Percentiles rank a stretch among this genome's conserved stretches.
phyloP scores from a whole-genome alignment of 2,888 invertebrate genomes.

The Cryptocheilus praepositus region DNA sequence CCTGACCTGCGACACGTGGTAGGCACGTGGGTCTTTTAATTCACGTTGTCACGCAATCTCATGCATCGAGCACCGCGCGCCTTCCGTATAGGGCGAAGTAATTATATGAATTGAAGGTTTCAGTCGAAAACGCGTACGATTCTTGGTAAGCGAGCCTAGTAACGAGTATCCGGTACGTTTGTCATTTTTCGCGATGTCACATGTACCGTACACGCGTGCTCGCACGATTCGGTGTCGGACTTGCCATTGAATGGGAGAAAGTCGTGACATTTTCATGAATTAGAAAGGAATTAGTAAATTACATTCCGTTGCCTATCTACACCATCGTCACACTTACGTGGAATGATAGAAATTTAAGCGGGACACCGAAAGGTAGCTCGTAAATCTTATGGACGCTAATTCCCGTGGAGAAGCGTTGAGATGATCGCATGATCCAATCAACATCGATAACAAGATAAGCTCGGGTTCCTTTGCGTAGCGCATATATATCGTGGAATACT shows the following conservation, averaged over 20 bases:
- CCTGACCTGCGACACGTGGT: constrained; percentile 62
- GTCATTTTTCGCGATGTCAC: too few relatives aligned
- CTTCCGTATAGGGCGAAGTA: not conserved
- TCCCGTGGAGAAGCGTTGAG: constrained; percentile 15
- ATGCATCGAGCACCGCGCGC: constrained; percentile 28
- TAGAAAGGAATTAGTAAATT: constrained; percentile 34
- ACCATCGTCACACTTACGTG: too few relatives aligned
- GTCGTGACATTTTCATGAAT: constrained; percentile 9
- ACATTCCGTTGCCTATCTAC: too few relatives aligned
- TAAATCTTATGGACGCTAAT: constrained; percentile 28
- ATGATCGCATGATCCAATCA: constrained; percentile 49
- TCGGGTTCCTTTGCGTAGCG: constrained; percentile 20
- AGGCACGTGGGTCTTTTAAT: constrained; percentile 61
- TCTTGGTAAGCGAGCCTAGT: too few relatives aligned
- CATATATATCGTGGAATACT: too few relatives aligned
- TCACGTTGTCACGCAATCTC: constrained; percentile 60
- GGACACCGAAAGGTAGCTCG: constrained; percentile 14
- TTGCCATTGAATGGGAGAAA: constrained; percentile 5
- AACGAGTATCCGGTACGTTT: too few relatives aligned
- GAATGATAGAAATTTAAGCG: constrained; percentile 30
- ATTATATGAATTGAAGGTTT: constrained; percentile 1
- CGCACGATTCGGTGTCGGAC: constrained; percentile 13
- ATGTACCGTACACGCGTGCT: too few relatives aligned
- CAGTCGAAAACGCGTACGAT: not conserved
- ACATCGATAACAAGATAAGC: constrained; percentile 54